Base-by-base conservation (phyloP, 2,113 vertebrate genomes). In the Trematomus loennbergii region DNA sequence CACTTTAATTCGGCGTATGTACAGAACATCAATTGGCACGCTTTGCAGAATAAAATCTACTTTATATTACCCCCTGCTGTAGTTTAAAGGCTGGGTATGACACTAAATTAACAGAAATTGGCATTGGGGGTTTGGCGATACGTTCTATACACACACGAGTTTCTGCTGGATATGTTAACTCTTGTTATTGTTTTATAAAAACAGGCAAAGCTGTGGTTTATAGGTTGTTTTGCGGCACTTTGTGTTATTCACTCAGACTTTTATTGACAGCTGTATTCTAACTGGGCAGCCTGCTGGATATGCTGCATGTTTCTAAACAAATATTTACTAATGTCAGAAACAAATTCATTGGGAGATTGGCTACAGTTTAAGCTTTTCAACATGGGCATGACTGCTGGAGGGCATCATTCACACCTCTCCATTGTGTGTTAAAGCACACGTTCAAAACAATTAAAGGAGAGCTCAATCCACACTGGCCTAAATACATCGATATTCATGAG, bases 401-500 rank as follows among this genome's bases (percentile, higher is more conserved):
- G 46, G 17, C 20, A 62, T 82, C 36, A 57, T 87, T 89, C 78
- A 63, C 88, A 86, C 81, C 68, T 84, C 63, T 52, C 59, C 18
- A 66, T 86, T 89, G 86, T 89, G 74, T 78, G 84, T 77, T 86
- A 79, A 83, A 68, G 54, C 65, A 52, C 70, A 77, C 70, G 49
- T 53, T 66, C 40, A 57, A 55, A 76, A 82, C 53, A 78, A 49
- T 63, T 20, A 68, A 78, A 73, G 50, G n/a, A n/a, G 11, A 45
- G 22, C 73, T 17, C 71, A 36, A 3, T 78, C 81, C 72, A 75
- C 62, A 12, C 66, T 20, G 17, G 22, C 33, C 62, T 67, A 57
- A 75, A 69, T 74, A 82, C 76, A 81, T 77, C 53, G 78, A 50
- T 89, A 87, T 89, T 83, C 78, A 92, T 83, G 85, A 88, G 79